Conservation (phyloP, 2,797 vertebrate genomes). For the Cyprinodon diabolis region DNA sequence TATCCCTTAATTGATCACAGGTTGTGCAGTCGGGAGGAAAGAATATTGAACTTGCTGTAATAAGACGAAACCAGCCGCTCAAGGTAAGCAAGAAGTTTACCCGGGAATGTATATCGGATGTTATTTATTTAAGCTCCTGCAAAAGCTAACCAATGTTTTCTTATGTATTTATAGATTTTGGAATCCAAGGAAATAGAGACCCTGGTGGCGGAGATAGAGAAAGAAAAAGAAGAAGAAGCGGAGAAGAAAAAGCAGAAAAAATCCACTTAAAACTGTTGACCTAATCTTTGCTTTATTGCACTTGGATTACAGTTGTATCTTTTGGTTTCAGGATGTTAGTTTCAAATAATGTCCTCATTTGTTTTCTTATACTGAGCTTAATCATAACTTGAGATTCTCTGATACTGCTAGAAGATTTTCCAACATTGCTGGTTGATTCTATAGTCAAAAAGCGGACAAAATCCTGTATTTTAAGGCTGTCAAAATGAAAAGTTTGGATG, state of each 20-base stretch:
- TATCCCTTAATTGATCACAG: slow-evolving; percentile 42
- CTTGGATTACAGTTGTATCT: slow-evolving; percentile 54
- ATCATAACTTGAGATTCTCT: slow-evolving; percentile 55
- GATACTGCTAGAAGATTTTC: slow-evolving; percentile 17
- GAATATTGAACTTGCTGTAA: slow-evolving; percentile 84
- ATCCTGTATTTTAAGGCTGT: slow-evolving; percentile 20
- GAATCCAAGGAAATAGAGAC: slow-evolving; percentile 88
- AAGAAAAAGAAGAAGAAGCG: slow-evolving; percentile 86
- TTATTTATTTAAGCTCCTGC: slow-evolving; percentile 4
- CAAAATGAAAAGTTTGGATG: slow-evolving; percentile 12
- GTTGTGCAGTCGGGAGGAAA: slow-evolving; percentile 88
- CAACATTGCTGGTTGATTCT: slow-evolving; percentile 5
- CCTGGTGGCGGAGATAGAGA: slow-evolving; percentile 85
- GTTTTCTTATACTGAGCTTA: slow-evolving; percentile 48
- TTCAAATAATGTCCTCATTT: slow-evolving; percentile 32
- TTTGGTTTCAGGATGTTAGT: slow-evolving; percentile 44
- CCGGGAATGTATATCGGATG: neutral
- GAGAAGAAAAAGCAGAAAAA: slow-evolving; percentile 90
- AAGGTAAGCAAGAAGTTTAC: slow-evolving; percentile 68
- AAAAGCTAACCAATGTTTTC: slow-evolving; percentile 8
- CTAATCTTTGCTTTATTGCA: slow-evolving; percentile 50
- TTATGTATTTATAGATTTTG: slow-evolving; percentile 77
- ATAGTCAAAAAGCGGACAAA: slow-evolving; percentile 9
- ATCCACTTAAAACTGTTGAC: slow-evolving; percentile 66
- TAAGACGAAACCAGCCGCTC: slow-evolving; percentile 84